phyloP scores from a whole-genome alignment of 2,113 vertebrate species.

The Orientallactaga bullata region DNA sequence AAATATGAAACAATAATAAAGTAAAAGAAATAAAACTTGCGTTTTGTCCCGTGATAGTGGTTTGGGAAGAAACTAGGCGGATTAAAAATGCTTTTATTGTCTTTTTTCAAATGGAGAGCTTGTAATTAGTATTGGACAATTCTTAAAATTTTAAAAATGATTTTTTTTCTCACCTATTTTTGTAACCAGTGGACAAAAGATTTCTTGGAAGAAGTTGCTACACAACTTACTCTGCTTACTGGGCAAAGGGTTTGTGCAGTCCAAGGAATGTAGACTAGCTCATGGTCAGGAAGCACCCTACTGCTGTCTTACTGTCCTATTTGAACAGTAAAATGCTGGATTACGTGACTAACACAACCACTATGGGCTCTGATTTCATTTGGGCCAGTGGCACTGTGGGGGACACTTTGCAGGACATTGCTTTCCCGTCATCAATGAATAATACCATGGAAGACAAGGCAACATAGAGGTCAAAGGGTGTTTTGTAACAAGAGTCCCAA shows the following conservation, averaged over 20 bases:
- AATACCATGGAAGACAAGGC: neutral
- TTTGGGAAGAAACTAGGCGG: constrained; percentile 34
- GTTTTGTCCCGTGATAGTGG: neutral
- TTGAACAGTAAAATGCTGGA: neutral
- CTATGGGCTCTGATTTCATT: neutral
- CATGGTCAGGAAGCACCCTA: neutral
- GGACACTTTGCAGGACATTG: neutral
- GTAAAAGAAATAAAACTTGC: too few species aligned
- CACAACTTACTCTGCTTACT: neutral
- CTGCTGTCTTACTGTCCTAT: accelerated
- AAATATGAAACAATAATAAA: too few species aligned
- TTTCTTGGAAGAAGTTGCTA: constrained; percentile 4
- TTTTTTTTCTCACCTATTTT: neutral
- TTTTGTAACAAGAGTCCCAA: constrained; percentile 4
- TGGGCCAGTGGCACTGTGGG: neutral
- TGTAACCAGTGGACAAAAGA: neutral
- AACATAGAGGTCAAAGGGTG: neutral
- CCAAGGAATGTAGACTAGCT: neutral
- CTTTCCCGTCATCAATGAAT: neutral
- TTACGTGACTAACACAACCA: neutral
- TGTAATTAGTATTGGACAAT: constrained; percentile 58
- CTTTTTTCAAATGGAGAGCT: constrained; percentile 38
- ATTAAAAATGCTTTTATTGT: constrained; percentile 50
- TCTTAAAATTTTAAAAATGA: neutral
- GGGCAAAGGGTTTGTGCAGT: neutral